A percentile compares a stretch with the other conserved stretches of the same genome.
Conservation (phyloP, 1,140 invertebrate genomes). For the Penaeus indicus region DNA sequence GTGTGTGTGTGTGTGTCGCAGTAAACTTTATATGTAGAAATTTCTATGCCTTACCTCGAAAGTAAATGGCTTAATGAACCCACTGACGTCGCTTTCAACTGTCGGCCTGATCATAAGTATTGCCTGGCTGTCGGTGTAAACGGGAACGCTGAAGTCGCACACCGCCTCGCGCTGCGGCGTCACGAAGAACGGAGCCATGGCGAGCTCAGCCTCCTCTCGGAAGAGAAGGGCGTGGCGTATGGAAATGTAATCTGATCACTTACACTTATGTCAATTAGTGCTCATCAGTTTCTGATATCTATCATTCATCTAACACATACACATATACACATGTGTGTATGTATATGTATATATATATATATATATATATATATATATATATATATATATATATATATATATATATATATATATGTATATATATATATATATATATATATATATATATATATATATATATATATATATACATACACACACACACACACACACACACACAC, state of each 20-base stretch:
- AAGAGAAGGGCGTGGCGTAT: background rate
- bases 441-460: constrained; percentile 46
- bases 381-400: constrained; percentile 42
- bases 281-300: background rate
- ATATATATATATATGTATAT: constrained; percentile 41
- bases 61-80: constrained; percentile 29
- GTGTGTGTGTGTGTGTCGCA: background rate
- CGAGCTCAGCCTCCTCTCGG: constrained; percentile 34
- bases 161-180: constrained; percentile 13
- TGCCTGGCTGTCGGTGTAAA: constrained; percentile 43
- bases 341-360: constrained; percentile 37
- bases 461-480: constrained; percentile 27
- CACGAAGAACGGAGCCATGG: constrained; percentile 49
- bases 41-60: background rate
- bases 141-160: constrained; percentile 19
- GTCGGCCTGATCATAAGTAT: constrained; percentile 30
- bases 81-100: constrained; percentile 18
- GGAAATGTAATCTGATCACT: background rate
- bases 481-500: constrained; percentile 25
- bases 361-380: constrained; percentile 36
- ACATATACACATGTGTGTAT: background rate
- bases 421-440: constrained; percentile 45
- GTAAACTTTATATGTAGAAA: background rate
- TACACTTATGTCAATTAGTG: no score
- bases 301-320: background rate